Base-by-base conservation (phyloP, 35 echinoderm and acorn worm species). In the Lytechinus variegatus region DNA sequence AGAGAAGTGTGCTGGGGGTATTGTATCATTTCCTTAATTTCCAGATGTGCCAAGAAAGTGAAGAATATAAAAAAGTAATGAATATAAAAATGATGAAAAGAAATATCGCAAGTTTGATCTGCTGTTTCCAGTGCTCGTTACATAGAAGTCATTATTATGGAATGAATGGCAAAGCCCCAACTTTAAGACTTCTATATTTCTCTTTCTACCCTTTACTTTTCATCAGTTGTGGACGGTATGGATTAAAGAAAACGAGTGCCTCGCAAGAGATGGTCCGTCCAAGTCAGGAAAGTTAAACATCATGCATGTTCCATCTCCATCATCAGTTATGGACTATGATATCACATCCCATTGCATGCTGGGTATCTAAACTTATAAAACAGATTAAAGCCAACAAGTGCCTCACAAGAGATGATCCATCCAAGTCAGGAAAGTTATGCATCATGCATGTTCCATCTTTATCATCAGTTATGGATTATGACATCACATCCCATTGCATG, bases 181-280 rank as follows among this genome's bases (percentile, higher is more conserved):
- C 33, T 44, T 44, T 44, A 44, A 2, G 33, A 44, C 33, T 44
- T 44, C 33, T 44, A 44, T 44, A 44, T 44, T n/a, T n/a, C n/a
- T 9, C 88, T 7, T 14, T 90, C n/a, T 90, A 52, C 27, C 33
- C 33, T 44, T 90, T 93, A 56, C 53, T 44, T 28, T 57, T 28
- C 53, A 10, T 93, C 54, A 93, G 92, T 93, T 57, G 92, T 93
- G 53, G 92, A 93, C 57, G 92, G 92, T 27, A 54, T 93, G 92
- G 92, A 93, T 57, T 93, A 93, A 93, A 93, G 56, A 54, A 54
- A 93, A 24, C 10, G 7, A 89, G 87, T 52, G 29, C 29, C 88
- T 90, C 13, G 0, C 29, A 90, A 14, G 29, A 24, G 27, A 90
- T 9, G 88, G 12, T 44, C 13, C 16, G 9, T 9, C 27, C 87